These are phyloP conservation scores for Athene noctua DNA, from an alignment of 2,113 vertebrate species.

Conservation along the genomic window DNA sequence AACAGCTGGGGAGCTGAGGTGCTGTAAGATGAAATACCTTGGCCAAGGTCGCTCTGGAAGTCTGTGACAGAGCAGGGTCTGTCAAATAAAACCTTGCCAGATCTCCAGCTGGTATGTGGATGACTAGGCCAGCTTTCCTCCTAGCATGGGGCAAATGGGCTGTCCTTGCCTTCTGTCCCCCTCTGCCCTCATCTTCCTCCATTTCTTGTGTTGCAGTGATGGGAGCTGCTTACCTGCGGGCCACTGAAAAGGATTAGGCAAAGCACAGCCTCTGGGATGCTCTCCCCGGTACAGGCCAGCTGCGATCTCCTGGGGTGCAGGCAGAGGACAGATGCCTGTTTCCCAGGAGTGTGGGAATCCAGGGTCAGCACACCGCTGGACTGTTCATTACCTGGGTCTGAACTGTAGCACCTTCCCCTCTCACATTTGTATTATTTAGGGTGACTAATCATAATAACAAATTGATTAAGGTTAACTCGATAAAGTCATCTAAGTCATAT, in stretches of 20 bases:
- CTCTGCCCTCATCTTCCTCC: not conserved
- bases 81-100: not conserved
- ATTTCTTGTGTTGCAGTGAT: accelerated
- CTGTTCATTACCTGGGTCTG: not conserved
- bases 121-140: not conserved
- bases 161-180: not conserved
- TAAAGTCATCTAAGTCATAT: constrained; percentile 69
- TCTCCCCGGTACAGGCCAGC: not conserved
- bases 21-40: constrained; percentile 25
- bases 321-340: not conserved
- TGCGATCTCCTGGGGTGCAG: not conserved
- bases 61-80: not conserved
- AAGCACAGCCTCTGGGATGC: not conserved
- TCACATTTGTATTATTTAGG: constrained; percentile 59
- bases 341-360: not conserved
- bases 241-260: not conserved
- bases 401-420: constrained; percentile 8
- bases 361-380: not conserved
- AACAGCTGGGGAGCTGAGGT: constrained; percentile 50
- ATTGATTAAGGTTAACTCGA: constrained; percentile 73
- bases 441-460: constrained; percentile 70
- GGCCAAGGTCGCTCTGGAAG: constrained; percentile 33
- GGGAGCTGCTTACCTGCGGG: not conserved
- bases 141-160: not conserved
- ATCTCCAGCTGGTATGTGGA: not conserved